Conservation (phyloP, 2,113 vertebrate species). For the Corythornis madagascariensis region DNA sequence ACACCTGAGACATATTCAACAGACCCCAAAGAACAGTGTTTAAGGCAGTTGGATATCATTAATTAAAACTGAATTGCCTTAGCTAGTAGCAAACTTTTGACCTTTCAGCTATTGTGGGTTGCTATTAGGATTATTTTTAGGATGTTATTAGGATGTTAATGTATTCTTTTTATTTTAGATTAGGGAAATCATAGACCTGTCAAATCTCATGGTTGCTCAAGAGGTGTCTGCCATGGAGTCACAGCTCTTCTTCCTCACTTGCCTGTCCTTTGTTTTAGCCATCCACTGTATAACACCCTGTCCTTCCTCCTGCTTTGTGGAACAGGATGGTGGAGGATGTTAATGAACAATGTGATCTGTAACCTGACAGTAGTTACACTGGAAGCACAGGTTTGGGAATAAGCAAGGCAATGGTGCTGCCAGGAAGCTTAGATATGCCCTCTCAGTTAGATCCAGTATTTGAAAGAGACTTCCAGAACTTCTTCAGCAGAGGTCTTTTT, state of each 20-base stretch:
- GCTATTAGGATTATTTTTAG: conserved; percentile 22
- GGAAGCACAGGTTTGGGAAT: neutral
- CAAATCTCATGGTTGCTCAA: neutral
- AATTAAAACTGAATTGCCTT: neutral
- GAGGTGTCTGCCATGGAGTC: neutral
- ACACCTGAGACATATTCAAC: neutral
- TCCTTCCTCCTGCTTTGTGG: neutral
- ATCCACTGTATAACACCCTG: neutral
- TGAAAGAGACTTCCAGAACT: neutral
- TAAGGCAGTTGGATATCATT: neutral
- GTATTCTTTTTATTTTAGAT: neutral
- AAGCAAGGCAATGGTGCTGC: neutral
- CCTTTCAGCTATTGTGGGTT: neutral
- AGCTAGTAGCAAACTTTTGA: neutral
- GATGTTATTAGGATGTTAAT: neutral
- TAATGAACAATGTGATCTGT: neutral
- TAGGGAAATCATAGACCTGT: neutral
- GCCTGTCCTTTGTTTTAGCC: neutral
- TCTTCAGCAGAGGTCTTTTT: neutral
- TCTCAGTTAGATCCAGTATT: neutral
- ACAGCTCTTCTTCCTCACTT: neutral
- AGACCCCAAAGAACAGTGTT: neutral
- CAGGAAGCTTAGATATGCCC: neutral
- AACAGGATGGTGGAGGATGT: neutral
- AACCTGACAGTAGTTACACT: neutral